Base-by-base conservation (phyloP, 2,888 invertebrate genomes). In the Dicycla oo region DNA sequence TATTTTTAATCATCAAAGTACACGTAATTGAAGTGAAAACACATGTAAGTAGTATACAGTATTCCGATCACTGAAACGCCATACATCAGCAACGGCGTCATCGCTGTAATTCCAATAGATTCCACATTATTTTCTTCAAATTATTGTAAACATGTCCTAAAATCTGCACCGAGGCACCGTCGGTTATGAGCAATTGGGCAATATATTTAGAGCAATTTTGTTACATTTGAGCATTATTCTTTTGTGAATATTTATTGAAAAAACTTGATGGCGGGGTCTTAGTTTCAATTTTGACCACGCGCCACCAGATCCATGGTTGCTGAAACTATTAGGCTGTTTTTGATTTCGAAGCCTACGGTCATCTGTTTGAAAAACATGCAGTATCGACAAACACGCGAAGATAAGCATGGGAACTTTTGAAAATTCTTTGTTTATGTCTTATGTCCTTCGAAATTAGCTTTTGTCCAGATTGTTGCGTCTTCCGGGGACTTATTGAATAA, bases 341-440 rank as follows among this genome's bases (percentile, higher is more conserved):
- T 20, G 13, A 15, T 47, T 71, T 64, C 11, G 38, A 26, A 13
- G 53, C n/a, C 20, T 26, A n/a, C 26, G 13, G 51, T 18, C 34
- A 49, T 34, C 34, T 34, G 34, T 63, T 45, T 43, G 10, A 49
- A 63, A 67, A 77, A 61, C n/a, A 58, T 30, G 47, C 47, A 13
- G n/a, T 18, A 20, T 8, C 18, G 15, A 43, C 0, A 13, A 57
- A 56, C 49, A 69, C 45, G 45, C 53, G 13, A 49, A 6, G 26
- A 40, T 45, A 45, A 38, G 15, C 47, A 56, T 60, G 47, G 45
- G 40, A 67, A 49, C 23, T 78, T 23, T 4, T n/a, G 15, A 45
- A 54, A 5, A 23, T 23, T 49, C 5, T 51, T 70, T 43, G 15
- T 34, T 18, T 51, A 40, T 26, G 13, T 26, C 13, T 26, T 26